Conservation (phyloP, 2,888 invertebrate species). For the Heterodera filipjevi region DNA sequence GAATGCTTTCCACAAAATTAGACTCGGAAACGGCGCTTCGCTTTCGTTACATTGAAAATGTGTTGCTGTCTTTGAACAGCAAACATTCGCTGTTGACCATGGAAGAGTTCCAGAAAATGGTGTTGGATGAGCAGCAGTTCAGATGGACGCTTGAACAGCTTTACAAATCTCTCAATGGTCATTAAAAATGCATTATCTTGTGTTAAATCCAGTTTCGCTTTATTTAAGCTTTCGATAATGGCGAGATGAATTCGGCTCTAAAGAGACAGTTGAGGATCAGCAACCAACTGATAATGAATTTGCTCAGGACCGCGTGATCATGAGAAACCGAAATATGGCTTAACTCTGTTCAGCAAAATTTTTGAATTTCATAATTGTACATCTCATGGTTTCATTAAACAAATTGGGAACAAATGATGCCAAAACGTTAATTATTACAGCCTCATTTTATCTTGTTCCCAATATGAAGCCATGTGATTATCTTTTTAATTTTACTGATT, state of each 20-base stretch:
- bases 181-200: not conserved
- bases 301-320: slow-evolving; percentile 8
- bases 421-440: too few relatives aligned
- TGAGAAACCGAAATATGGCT: not conserved
- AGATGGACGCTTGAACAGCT: not conserved
- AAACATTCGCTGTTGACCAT: slow-evolving; percentile 11
- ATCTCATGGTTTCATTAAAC: too few relatives aligned
- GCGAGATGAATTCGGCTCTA: slow-evolving; percentile 13
- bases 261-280: slow-evolving; percentile 26
- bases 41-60: slow-evolving; percentile 44
- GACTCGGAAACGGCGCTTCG: slow-evolving; percentile 54
- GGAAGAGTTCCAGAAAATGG: not conserved
- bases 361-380: too few relatives aligned
- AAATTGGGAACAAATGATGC: too few relatives aligned
- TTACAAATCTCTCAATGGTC: slow-evolving; percentile 2
- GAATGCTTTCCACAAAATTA: slow-evolving; percentile 72
- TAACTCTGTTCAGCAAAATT: not conserved
- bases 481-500: too few relatives aligned
- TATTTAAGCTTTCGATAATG: slow-evolving; percentile 19
- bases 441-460: too few relatives aligned
- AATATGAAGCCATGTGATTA: too few relatives aligned
- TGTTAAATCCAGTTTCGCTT: not conserved
- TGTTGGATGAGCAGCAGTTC: slow-evolving; percentile 10
- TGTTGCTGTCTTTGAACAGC: slow-evolving; percentile 31
- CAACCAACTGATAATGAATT: slow-evolving; percentile 27